These are phyloP conservation scores for Falco punctatus DNA, from an alignment of 2,113 vertebrate species.

Conservation along the genomic window DNA sequence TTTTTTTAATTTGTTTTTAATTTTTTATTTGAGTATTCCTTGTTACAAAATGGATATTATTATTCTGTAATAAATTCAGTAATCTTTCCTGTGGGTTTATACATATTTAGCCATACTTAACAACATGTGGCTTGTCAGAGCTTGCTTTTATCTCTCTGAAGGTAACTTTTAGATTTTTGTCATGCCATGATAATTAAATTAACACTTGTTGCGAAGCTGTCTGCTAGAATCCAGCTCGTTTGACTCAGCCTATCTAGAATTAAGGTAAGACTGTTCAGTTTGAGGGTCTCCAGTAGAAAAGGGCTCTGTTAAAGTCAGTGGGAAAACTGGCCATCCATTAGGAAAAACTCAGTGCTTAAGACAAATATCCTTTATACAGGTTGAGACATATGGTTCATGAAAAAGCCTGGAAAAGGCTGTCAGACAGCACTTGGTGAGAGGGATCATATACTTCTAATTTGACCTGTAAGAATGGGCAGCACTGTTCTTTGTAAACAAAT, in stretches of 20 bases:
- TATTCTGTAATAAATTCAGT: neutral
- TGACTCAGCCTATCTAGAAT: neutral
- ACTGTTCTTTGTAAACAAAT: neutral
- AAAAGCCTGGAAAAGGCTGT: neutral
- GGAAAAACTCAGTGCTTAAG: neutral
- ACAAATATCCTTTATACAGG: neutral
- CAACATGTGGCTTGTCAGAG: conserved; percentile 8
- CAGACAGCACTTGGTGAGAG: neutral
- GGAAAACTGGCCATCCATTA: neutral
- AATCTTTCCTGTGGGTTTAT: conserved; percentile 18
- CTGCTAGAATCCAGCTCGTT: neutral
- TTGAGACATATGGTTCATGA: neutral
- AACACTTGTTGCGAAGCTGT: neutral
- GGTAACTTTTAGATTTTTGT: conserved; percentile 48
- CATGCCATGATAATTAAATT: conserved; percentile 35
- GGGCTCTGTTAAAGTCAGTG: neutral
- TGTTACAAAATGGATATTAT: neutral
- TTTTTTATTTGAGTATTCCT: neutral
- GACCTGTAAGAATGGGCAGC: neutral
- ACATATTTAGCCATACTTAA: conserved; percentile 13
- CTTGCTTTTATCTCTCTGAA: conserved; percentile 33
- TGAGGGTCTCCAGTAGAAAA: neutral
- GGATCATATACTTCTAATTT: neutral
- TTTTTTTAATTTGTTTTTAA: neutral
- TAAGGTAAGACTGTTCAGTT: neutral